Evolutionary conservation across 1,140 invertebrate species (phyloP), one percentile per base, ranked within the genome.

Genomic region (Sycobia sp.): DNA sequence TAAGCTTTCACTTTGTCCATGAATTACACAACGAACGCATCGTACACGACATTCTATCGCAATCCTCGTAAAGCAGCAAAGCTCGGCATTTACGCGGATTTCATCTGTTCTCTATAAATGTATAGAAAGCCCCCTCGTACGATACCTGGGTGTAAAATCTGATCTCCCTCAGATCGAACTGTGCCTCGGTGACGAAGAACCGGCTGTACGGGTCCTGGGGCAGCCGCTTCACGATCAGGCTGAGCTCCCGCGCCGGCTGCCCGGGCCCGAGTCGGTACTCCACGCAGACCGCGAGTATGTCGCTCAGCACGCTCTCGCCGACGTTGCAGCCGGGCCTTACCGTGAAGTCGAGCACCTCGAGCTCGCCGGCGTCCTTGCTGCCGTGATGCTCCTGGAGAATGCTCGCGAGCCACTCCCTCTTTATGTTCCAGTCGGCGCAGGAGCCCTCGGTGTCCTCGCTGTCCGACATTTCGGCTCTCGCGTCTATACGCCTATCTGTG

Each of bases 131-230:
- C n/a, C n/a, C n/a, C n/a, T n/a, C n/a, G 29, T 32, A 11, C 4
- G 3, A 83, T 74, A 91, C 86, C 84, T 90, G 85, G 0, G 90
- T 92, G 74, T 92, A 93, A 79, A 93, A 92, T 63, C 91, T 88
- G 68, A 92, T 92, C 78, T 92, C 91, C 46, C 91, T 82, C 1
- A 91, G 85, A 77, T 92, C 90, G 72, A 92, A 92, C 76, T 92
- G 90, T 1, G 90, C 90, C 73, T 91, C 89, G 32, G 88, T 89
- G 29, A 91, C 90, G 73, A 92, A 91, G 60, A 87, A 87, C 27
- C 90, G 80, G 59, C 87, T 89, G 78, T 89, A 91, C 3, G 87
- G 88, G 77, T 91, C 89, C 69, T 87, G 86, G 9, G 88, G 91
- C 39, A 90, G 84, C 8, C 91, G 82, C 72, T 93, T 94, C 56